Conservation (phyloP, 2,113 vertebrate genomes). For the Apteryx owenii region DNA sequence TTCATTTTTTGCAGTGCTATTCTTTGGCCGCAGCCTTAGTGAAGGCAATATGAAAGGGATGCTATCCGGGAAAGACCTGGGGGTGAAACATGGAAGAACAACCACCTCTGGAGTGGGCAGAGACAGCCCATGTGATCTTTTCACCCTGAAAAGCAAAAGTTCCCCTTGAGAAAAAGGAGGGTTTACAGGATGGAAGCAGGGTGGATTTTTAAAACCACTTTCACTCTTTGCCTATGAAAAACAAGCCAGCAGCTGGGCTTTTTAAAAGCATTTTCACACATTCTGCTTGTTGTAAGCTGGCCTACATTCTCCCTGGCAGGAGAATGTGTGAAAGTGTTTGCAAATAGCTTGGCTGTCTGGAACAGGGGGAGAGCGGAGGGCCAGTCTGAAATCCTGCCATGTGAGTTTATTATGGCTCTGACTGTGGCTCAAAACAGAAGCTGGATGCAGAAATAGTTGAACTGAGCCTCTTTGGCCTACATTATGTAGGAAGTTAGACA, state of each 20-base stretch:
- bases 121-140: accelerated
- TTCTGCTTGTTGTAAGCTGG: constrained; percentile 4
- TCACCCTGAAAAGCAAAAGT: not conserved
- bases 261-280: constrained; percentile 31
- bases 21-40: not conserved
- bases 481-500: not conserved
- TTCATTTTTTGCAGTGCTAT: not conserved
- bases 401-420: not conserved
- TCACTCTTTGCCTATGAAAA: not conserved
- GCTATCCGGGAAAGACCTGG: not conserved
- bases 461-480: not conserved
- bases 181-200: not conserved
- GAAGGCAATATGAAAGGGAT: accelerated
- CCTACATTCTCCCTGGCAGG: constrained; percentile 34
- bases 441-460: not conserved
- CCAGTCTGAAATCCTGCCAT: not conserved
- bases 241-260: constrained; percentile 26
- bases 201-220: not conserved
- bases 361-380: not conserved
- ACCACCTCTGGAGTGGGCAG: not conserved
- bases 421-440: not conserved
- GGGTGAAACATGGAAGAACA: not conserved
- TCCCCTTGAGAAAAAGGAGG: not conserved
- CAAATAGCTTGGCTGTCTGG: constrained; percentile 51
- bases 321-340: constrained; percentile 48